Conservation (phyloP, 2,113 vertebrate genomes). For the Seriola dumerili region DNA sequence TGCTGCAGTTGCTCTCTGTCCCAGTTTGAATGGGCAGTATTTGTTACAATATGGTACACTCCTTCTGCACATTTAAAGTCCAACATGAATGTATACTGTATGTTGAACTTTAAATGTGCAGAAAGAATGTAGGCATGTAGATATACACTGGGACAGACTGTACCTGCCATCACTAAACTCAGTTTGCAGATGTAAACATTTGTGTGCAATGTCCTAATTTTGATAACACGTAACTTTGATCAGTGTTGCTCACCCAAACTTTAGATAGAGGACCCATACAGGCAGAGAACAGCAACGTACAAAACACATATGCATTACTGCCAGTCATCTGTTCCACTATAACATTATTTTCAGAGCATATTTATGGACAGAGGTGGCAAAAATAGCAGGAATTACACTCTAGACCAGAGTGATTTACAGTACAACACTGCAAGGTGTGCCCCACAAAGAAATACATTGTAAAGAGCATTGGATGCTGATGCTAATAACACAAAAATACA, state of each 20-base stretch:
- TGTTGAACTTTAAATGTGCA: neutral
- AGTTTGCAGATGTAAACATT: neutral
- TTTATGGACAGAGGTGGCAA: neutral
- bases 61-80: too few relatives aligned
- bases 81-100: too few relatives aligned
- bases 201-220: slow-evolving; percentile 4
- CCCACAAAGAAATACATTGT: neutral
- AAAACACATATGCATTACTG: neutral
- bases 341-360: neutral
- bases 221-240: too few relatives aligned
- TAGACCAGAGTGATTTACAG: too few relatives aligned
- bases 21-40: neutral
- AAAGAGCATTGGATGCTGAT: neutral
- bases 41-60: neutral
- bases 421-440: neutral
- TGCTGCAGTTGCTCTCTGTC: neutral
- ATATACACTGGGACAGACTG: neutral
- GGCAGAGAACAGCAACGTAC: neutral
- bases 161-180: neutral
- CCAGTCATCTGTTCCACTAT: neutral
- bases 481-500: neutral
- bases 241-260: neutral
- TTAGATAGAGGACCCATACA: neutral
- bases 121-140: neutral
- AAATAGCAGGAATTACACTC: neutral